Conservation (phyloP, 2,888 invertebrate genomes). For the Drosophila neotestacea region DNA sequence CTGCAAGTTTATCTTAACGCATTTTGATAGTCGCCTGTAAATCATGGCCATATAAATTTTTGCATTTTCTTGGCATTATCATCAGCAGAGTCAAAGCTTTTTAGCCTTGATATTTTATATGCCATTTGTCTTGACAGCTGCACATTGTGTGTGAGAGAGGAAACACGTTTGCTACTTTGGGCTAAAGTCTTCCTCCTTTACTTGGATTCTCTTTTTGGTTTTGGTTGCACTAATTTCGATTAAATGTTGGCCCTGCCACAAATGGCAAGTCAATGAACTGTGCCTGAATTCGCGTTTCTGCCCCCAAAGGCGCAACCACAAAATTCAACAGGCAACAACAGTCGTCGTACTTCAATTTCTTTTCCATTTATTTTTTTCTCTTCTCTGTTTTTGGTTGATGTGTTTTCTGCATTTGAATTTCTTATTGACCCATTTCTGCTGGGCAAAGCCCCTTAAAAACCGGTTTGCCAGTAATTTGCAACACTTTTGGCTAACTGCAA, state of each 20-base stretch:
- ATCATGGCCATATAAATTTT: conserved; percentile 20
- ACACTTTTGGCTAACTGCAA: conserved; percentile 61
- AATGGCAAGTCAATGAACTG: conserved; percentile 40
- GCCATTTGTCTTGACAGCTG: conserved; percentile 38
- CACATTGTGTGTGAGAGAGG: conserved; percentile 8
- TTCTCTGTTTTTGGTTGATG: neutral
- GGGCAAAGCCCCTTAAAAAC: conserved; percentile 46
- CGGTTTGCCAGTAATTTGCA: conserved; percentile 60
- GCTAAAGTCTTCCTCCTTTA: neutral
- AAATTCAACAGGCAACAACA: conserved; percentile 53
- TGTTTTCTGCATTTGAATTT: conserved; percentile 61
- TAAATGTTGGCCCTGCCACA: conserved; percentile 28
- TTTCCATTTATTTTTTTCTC: conserved; percentile 17
- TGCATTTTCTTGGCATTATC: conserved; percentile 25
- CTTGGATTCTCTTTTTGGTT: neutral
- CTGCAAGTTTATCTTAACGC: conserved; percentile 15
- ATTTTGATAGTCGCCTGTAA: conserved; percentile 9
- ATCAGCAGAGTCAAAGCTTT: conserved; percentile 1
- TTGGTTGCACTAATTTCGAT: conserved; percentile 34
- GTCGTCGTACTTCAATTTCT: conserved; percentile 31
- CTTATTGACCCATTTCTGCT: conserved; percentile 70
- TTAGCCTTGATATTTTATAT: conserved; percentile 30
- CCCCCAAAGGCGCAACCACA: conserved; percentile 23
- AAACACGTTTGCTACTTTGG: conserved; percentile 26
- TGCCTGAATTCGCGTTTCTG: conserved; percentile 23